Evolutionary conservation across 2,797 vertebrate genomes (phyloP), one percentile per base, ranked within the genome.

Genomic region (Silurus aristotelis): DNA sequence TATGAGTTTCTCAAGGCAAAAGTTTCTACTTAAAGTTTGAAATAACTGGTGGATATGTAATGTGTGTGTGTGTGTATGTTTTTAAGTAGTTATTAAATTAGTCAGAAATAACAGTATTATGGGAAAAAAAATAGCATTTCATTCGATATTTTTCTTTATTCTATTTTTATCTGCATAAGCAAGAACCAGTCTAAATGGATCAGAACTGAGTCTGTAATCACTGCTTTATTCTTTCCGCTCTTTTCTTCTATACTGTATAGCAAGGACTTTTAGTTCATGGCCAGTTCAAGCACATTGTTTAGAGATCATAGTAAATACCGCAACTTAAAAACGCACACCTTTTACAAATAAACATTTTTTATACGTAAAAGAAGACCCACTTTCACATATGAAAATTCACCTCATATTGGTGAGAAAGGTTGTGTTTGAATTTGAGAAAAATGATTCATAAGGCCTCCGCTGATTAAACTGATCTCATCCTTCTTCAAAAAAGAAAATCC

Each of bases 401-500:
- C 27, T n/a, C 63, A 75, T n/a, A 15, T 22, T 77, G 73, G 66
- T 12, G 48, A 52, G 38, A 3, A 38, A 78, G 60, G 25, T 9
- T 77, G 86, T 84, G 80, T 85, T 85, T 89, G 79, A 92, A 89
- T 87, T 71, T 4, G 64, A 86, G 87, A 38, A 89, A 87, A 88
- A 87, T 55, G 17, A 63, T 83, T 88, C 87, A 90, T 85, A 90
- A 91, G 87, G 87, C 56, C 83, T 73, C 84, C 85, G 85, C 14
- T 80, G 77, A 85, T 86, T 90, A 90, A 90, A 92, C 91, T 92
- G 89, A 93, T 91, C 86, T 87, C 76, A 84, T 85, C 83, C 88
- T 87, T 87, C 68, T 70, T 82, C 27, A 52, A 52, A 52, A 56
- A 58, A 67, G 82, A n/a, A 87, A 84, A 89, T 90, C 78, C 12